phyloP scores from a whole-genome alignment of 2,888 invertebrate species.

The Amphipoea lucens region DNA sequence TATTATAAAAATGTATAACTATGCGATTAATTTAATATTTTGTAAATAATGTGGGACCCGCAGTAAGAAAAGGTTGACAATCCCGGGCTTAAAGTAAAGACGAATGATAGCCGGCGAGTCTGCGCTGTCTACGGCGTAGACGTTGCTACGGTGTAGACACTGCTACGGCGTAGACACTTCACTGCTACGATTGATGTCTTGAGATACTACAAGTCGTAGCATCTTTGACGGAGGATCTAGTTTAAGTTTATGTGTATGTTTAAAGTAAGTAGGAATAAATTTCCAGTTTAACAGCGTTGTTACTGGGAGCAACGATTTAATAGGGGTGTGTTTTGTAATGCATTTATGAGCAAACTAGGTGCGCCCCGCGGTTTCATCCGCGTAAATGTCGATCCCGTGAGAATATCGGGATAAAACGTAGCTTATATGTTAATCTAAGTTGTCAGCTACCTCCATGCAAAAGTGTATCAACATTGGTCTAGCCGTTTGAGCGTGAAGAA shows the following conservation, averaged over 20 bases:
- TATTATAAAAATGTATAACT: too few species aligned
- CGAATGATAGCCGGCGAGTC: conserved; percentile 42
- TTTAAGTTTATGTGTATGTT: conserved; percentile 27
- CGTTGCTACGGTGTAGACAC: conserved; percentile 45
- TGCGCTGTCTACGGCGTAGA: conserved; percentile 54
- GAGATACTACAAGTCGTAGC: conserved; percentile 36
- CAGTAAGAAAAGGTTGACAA: conserved; percentile 14
- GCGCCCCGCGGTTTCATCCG: too few species aligned
- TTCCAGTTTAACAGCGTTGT: conserved; percentile 3
- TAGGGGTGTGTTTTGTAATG: not conserved
- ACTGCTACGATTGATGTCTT: conserved; percentile 48
- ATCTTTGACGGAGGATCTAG: conserved; percentile 33
- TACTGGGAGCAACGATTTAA: not conserved
- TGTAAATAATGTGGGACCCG: not conserved
- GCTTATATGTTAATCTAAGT: too few species aligned
- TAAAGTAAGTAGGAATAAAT: conserved; percentile 1
- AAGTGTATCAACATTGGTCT: too few species aligned
- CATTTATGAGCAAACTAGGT: not conserved
- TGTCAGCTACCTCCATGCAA: too few species aligned
- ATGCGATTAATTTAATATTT: not conserved
- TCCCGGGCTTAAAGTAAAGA: conserved; percentile 41
- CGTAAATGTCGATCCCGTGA: too few species aligned
- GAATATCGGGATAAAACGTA: too few species aligned
- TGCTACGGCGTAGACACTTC: conserved; percentile 40
- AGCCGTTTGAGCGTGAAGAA: too few species aligned